phyloP scores from a whole-genome alignment of 2,113 vertebrate species.

The Urocitellus parryii region DNA sequence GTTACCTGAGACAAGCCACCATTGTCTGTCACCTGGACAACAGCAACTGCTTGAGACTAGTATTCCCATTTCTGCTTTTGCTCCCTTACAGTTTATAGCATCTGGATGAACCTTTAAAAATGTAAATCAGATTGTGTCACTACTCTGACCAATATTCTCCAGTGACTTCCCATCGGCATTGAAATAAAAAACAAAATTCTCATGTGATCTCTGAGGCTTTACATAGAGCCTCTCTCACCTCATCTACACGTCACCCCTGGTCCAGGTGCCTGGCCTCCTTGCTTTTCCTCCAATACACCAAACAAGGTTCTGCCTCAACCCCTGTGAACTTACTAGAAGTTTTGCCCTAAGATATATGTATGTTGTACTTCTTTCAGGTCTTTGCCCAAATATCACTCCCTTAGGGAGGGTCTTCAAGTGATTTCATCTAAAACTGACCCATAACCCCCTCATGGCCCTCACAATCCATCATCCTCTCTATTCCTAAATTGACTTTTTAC shows the following conservation, averaged over 20 bases:
- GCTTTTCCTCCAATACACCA: neutral
- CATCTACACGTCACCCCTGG: neutral
- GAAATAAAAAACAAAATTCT: neutral
- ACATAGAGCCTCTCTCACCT: neutral
- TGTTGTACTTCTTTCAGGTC: neutral
- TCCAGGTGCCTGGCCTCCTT: neutral
- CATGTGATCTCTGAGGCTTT: neutral
- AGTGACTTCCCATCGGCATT: neutral
- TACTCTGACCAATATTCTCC: neutral
- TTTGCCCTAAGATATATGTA: neutral
- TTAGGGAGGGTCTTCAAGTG: neutral
- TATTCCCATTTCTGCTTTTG: neutral
- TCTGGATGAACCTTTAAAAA: neutral
- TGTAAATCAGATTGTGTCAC: neutral
- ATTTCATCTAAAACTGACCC: neutral
- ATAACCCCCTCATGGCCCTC: neutral
- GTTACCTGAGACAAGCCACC: neutral
- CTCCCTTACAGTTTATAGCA: neutral
- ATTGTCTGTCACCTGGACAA: neutral
- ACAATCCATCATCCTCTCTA: neutral
- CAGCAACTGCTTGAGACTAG: neutral
- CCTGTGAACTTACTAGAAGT: neutral
- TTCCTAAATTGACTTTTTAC: neutral
- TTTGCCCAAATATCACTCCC: neutral
- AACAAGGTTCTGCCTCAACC: neutral